Evolutionary conservation across 2,113 vertebrate species (phyloP), one percentile per base, ranked within the genome.

Genomic region (Todiramphus chloris): DNA sequence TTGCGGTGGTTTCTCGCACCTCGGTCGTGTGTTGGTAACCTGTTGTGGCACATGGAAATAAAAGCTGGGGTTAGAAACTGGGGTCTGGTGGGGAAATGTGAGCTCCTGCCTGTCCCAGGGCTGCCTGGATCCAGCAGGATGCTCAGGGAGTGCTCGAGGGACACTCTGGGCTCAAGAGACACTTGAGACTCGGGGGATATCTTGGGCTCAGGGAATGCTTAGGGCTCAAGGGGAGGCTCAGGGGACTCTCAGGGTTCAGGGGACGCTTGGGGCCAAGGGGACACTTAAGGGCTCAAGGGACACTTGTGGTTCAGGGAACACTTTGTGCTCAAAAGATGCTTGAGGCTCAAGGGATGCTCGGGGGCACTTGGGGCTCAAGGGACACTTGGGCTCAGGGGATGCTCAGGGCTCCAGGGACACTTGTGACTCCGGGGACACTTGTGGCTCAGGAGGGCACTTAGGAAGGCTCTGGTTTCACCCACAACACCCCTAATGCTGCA

Each of bases 1-100:
- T 35, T 8, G 4, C 0, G 5, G 39, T 0, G 5, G 19, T 13
- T 59, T 25, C 48, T 39, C 6, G 28, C 46, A 18, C 23, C 58
- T 62, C 28, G 17, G 37, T 27, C 3, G 4, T 3, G 21, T 14
- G 37, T 21, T 9, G 1, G 63, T 21, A 27, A 33, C 41, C 27
- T 5, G 21, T 18, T 25, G 59, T 2, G 35, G 37, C 24, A 20
- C 16, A 0, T 2, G n/a, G 68, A 33, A 17, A 48, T 48, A 19
- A 21, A 30, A 51, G 35, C 6, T 1, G 0, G 13, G 16, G 31
- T 48, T 27, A 23, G 31, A 37, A 82, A 51, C 3, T 0, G 27
- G 87, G 2, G 60, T 8, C 23, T 13, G 28, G 33, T 14, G 7
- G 70, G 70, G 46, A 13, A 68, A 21, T 13, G 33, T 14, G 28